Evolutionary conservation across 2,888 invertebrate genomes (phyloP), one percentile per base, ranked within the genome.

Genomic region (Cantharis nigra): DNA sequence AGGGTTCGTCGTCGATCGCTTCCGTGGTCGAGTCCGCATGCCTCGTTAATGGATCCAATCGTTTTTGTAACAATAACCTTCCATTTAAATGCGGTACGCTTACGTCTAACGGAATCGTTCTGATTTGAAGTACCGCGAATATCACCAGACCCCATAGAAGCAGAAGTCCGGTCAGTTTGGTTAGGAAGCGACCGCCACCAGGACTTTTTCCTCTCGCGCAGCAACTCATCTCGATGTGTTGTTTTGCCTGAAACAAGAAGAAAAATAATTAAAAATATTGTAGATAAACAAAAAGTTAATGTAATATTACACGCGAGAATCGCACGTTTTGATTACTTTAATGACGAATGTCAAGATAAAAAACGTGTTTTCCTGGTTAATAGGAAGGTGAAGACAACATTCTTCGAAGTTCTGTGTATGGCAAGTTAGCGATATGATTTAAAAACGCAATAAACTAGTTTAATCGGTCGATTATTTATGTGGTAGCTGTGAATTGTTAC

Each of bases 1-100:
- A 88, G 0, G 92, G 92, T 81, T 92, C 92, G 80, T 90, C 86
- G 26, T 91, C 90, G 9, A 89, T 83, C 49, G 85, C 86, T 78
- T 87, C 89, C 23, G 89, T 89, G 0, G 89, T 88, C 16, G 87
- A 85, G 75, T 88, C 87, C 13, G 86, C 86, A 85, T 85, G 88
- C 71, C 84, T 83, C 49, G 86, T 89, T 62, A 86, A 85, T 23
- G 87, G 87, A 76, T 88, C 88, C 71, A 88, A 83, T 3, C 88
- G 86, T 79, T 91, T 90, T 82, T 91, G 91, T 13, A 91, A 87
- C 0, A 91, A 88, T 74, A 90, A 89, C 16, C 91, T 87, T 67
- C 91, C 90, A 80, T 89, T 89, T 14, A 88, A 81, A 81, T 86
- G 89, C 16, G 87, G 87, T 64, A 87, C 86, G 49, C 85, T 85